Evolutionary conservation across 1,140 invertebrate genomes (phyloP).

Genomic region (Branchinecta lindahli): DNA sequence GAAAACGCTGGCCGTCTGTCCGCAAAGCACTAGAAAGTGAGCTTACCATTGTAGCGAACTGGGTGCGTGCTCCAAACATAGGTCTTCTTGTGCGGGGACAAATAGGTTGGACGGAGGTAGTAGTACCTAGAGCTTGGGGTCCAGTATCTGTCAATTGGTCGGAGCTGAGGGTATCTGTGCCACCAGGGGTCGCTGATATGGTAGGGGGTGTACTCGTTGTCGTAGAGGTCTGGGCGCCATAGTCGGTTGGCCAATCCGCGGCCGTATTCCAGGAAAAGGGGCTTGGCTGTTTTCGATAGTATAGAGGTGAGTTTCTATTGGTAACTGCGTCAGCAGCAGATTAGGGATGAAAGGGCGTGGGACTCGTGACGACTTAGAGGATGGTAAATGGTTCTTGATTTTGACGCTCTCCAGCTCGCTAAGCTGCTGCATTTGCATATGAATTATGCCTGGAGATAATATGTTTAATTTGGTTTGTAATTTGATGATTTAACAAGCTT

Average conservation of each 20-base stretch:
- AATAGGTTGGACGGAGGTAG: constrained; percentile 16
- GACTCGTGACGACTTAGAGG: neutral
- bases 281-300: constrained; percentile 12
- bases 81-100: constrained; percentile 20
- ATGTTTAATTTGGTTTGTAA: too few relatives aligned
- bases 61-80: constrained; percentile 20
- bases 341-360: neutral
- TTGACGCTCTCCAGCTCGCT: neutral
- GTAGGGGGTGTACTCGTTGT: constrained; percentile 15
- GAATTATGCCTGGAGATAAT: too few relatives aligned
- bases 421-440: neutral
- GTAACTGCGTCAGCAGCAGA: neutral
- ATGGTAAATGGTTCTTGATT: constrained; percentile 2
- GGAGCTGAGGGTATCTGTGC: constrained; percentile 19
- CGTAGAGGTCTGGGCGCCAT: constrained; percentile 19
- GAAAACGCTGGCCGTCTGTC: too few relatives aligned
- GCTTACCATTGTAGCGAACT: constrained; percentile 10
- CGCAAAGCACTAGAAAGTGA: too few relatives aligned
- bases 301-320: too few relatives aligned
- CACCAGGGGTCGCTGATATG: constrained; percentile 20
- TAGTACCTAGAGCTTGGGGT: neutral
- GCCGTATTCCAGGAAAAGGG: constrained; percentile 13
- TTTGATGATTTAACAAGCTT: too few relatives aligned
- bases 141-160: constrained; percentile 17
- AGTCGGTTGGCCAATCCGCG: constrained; percentile 19